phyloP scores from a whole-genome alignment of 2,888 invertebrate species.

The Cephus pulcher region DNA sequence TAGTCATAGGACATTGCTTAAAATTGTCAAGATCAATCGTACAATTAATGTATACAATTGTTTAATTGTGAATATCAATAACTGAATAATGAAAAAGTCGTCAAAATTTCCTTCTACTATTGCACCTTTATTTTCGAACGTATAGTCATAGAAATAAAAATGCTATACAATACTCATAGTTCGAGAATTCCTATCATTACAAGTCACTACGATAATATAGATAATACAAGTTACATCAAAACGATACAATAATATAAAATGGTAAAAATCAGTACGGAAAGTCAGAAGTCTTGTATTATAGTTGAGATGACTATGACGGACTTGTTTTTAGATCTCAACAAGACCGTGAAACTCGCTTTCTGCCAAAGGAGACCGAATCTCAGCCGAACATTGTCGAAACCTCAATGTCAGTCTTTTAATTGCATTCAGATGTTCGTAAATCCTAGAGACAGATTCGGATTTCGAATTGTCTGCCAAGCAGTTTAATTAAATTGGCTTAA shows the following conservation, averaged over 20 bases:
- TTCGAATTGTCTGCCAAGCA: slow-evolving; percentile 12
- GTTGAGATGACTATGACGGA: slow-evolving; percentile 32
- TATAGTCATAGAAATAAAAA: slow-evolving; percentile 57
- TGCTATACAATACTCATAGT: slow-evolving; percentile 49
- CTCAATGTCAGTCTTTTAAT: slow-evolving; percentile 16
- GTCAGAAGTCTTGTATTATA: slow-evolving; percentile 45
- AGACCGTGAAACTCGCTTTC: not conserved
- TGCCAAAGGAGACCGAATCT: not conserved
- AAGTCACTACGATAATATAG: slow-evolving; percentile 19
- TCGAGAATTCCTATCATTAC: slow-evolving; percentile 30
- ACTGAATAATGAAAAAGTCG: not conserved
- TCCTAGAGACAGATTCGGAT: slow-evolving; percentile 3
- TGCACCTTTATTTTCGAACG: slow-evolving; percentile 56
- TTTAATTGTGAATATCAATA: too few relatives aligned
- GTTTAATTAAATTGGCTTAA: slow-evolving; percentile 19
- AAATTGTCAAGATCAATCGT: too few relatives aligned
- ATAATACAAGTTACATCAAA: slow-evolving; percentile 44
- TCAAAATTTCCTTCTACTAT: slow-evolving; percentile 32
- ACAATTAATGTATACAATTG: too few relatives aligned
- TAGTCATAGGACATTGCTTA: too few relatives aligned
- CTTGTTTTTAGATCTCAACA: not conserved
- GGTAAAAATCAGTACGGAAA: slow-evolving; percentile 56
- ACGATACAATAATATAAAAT: slow-evolving; percentile 50
- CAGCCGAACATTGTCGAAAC: not conserved
- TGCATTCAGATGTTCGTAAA: not conserved